Evolutionary conservation across 2,797 vertebrate species (phyloP).

Genomic region (Miichthys miiuy): DNA sequence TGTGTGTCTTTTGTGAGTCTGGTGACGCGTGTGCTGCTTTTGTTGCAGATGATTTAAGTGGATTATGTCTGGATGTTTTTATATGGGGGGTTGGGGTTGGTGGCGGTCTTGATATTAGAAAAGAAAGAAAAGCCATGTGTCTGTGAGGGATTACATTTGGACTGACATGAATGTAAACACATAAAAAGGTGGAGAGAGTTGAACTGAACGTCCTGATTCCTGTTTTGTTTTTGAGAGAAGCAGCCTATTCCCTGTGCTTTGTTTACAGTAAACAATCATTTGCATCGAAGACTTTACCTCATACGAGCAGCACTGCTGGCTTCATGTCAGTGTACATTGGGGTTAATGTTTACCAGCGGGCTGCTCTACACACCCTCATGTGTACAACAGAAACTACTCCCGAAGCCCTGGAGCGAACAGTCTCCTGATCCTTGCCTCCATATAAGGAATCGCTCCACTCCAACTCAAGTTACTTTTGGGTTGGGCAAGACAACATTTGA

Average conservation of each 20-base stretch:
- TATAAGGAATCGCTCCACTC: slow-evolving; percentile 68
- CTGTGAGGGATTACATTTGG: slow-evolving; percentile 12
- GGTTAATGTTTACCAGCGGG: slow-evolving; percentile 61
- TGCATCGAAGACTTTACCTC: slow-evolving; percentile 13
- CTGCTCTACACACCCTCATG: slow-evolving; percentile 55
- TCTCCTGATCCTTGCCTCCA: slow-evolving; percentile 60
- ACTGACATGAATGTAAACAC: slow-evolving; percentile 2
- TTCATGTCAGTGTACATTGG: slow-evolving; percentile 27
- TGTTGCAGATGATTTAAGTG: slow-evolving; percentile 46
- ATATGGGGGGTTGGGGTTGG: neutral
- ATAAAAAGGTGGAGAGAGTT: neutral
- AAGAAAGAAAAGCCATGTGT: slow-evolving; percentile 8
- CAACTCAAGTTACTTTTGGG: slow-evolving; percentile 38
- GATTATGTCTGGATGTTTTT: slow-evolving; percentile 37
- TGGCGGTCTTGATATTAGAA: slow-evolving; percentile 2
- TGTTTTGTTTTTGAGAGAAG: neutral
- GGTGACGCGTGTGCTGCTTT: slow-evolving; percentile 40
- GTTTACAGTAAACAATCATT: slow-evolving; percentile 19
- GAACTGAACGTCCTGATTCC: neutral
- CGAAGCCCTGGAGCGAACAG: slow-evolving; percentile 50
- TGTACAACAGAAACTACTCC: slow-evolving; percentile 66
- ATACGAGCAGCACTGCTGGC: slow-evolving; percentile 28
- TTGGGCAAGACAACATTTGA: slow-evolving; percentile 43
- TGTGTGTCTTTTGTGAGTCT: neutral
- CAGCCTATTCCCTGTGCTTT: slow-evolving; percentile 3